Conservation (phyloP, 2,113 vertebrate species). For the Probosciger aterrimus region DNA sequence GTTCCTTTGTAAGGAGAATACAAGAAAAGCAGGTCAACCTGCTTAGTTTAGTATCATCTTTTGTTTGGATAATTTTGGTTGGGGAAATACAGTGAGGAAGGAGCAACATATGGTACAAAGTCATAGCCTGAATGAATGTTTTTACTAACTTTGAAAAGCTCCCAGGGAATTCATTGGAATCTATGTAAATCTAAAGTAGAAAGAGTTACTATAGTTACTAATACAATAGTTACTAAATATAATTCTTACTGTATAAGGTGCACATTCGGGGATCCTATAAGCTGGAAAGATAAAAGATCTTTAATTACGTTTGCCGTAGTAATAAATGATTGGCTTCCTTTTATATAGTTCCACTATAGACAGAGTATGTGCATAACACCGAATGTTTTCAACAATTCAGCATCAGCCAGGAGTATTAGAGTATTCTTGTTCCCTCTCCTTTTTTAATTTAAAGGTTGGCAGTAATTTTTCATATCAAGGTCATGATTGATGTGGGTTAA, state of each 20-base stretch:
- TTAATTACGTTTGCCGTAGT: constrained; percentile 54
- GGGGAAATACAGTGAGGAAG: not conserved
- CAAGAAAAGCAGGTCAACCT: not conserved
- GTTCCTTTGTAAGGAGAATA: not conserved
- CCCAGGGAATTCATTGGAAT: constrained; percentile 29
- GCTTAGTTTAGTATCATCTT: not conserved
- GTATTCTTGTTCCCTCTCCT: not conserved
- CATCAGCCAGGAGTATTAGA: not conserved
- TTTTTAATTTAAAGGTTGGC: constrained; percentile 53
- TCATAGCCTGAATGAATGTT: not conserved
- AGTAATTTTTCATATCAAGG: constrained; percentile 66
- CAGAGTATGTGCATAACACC: constrained; percentile 9
- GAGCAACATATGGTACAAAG: not conserved
- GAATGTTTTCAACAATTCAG: constrained; percentile 41
- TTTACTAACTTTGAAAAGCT: constrained; percentile 10
- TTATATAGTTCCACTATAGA: constrained; percentile 1
- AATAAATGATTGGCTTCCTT: constrained; percentile 31
- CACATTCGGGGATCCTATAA: constrained; percentile 13
- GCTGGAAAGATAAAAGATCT: constrained; percentile 56
- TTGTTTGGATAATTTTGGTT: not conserved
- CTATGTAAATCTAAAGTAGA: constrained; percentile 33
- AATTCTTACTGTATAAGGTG: constrained; percentile 18
- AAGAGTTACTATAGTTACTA: constrained; percentile 63
- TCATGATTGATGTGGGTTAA: constrained; percentile 65
- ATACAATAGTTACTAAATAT: constrained; percentile 50